These are phyloP conservation scores for Cisticola juncidis DNA, from an alignment of 2,113 vertebrate genomes.

Conservation along the genomic window DNA sequence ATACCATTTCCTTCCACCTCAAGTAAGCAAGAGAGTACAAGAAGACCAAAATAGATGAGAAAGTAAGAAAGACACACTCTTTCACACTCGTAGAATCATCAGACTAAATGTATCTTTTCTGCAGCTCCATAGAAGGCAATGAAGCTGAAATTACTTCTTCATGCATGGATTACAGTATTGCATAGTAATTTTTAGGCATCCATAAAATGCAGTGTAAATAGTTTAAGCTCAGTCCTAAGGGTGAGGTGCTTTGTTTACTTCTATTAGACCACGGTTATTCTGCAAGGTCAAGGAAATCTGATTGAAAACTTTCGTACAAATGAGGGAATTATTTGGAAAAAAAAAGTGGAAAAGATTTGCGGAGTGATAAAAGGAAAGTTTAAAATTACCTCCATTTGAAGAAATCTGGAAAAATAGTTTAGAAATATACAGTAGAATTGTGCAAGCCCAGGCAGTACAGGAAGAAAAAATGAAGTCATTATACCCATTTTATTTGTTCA, in stretches of 20 bases:
- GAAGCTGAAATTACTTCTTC: conserved; percentile 30
- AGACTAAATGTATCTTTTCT: background rate
- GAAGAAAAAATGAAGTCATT: background rate
- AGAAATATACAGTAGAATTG: background rate
- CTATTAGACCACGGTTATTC: background rate
- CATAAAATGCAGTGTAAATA: conserved; percentile 18
- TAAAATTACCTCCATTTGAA: background rate
- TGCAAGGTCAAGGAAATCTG: background rate
- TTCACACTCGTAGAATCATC: background rate
- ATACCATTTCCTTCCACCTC: background rate
- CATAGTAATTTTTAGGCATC: background rate
- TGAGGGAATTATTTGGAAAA: background rate
- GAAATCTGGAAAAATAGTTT: background rate
- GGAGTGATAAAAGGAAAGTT: background rate
- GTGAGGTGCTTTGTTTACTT: background rate
- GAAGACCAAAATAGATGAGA: background rate
- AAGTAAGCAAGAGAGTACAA: background rate
- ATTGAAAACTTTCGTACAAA: background rate
- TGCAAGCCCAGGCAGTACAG: background rate
- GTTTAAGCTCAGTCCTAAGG: background rate
- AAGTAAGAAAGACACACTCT: background rate
- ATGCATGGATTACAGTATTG: background rate
- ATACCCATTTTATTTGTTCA: background rate
- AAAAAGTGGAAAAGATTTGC: background rate
- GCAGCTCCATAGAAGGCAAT: conserved; percentile 3